These are phyloP conservation scores for Muscicapa striata DNA, from an alignment of 2,797 vertebrate species.

Conservation along the genomic window DNA sequence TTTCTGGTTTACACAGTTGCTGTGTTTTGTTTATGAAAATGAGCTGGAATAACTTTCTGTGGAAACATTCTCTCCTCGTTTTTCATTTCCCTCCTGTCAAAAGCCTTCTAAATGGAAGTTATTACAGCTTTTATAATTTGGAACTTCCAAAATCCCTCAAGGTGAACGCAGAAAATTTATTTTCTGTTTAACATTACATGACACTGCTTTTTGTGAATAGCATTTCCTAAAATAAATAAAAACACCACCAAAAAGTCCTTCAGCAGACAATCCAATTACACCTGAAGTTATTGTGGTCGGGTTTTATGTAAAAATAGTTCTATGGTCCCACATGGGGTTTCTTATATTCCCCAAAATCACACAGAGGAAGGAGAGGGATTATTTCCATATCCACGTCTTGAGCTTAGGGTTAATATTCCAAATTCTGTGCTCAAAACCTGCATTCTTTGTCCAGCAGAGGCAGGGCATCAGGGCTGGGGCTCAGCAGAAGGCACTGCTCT, in stretches of 20 bases:
- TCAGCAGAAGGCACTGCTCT: background rate
- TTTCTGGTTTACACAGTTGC: background rate
- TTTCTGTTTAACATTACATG: background rate
- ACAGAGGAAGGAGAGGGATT: accelerated
- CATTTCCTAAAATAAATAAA: background rate
- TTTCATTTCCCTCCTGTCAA: background rate
- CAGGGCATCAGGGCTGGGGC: background rate
- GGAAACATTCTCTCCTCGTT: background rate
- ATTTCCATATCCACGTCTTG: accelerated
- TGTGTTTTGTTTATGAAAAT: background rate
- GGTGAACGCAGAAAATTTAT: background rate
- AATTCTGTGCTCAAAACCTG: background rate
- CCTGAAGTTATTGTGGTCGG: accelerated
- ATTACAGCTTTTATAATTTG: background rate
- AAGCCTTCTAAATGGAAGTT: background rate
- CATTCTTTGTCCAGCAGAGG: background rate
- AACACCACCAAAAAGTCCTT: background rate
- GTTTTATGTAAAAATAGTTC: background rate
- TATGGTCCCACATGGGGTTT: background rate
- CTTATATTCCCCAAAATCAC: background rate
- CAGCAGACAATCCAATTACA: background rate
- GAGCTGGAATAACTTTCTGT: background rate
- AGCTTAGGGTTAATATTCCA: background rate
- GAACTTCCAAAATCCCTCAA: background rate
- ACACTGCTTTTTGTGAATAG: background rate